Evolutionary conservation across 2,797 vertebrate species (phyloP).

Genomic region (Menidia menidia): DNA sequence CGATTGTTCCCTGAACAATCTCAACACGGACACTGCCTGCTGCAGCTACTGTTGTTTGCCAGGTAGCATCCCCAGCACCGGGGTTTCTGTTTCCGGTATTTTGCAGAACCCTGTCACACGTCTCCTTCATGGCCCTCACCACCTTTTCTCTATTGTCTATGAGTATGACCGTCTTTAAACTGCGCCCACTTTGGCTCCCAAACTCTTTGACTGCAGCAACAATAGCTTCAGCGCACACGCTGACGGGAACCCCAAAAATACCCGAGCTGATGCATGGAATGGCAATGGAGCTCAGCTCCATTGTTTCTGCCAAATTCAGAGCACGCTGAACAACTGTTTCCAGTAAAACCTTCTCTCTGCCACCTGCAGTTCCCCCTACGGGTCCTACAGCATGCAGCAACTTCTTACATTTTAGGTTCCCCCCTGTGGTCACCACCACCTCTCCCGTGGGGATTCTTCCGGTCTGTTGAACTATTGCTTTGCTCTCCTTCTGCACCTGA

Average conservation of each 20-base stretch:
- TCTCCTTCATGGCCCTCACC: conserved; percentile 59
- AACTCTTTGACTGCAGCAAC: conserved; percentile 65
- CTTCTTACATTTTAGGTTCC: conserved; percentile 63
- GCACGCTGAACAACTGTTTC: conserved; percentile 35
- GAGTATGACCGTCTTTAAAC: conserved; percentile 56
- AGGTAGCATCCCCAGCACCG: too few relatives aligned
- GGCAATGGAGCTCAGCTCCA: conserved; percentile 57
- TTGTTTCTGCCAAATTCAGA: conserved; percentile 52
- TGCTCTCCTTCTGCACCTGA: conserved; percentile 65
- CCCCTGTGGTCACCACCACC: conserved; percentile 59
- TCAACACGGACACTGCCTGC: conserved; percentile 42
- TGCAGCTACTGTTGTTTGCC: conserved; percentile 2
- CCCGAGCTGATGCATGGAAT: conserved; percentile 75
- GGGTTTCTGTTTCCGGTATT: not conserved
- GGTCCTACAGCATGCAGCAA: conserved; percentile 78
- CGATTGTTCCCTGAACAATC: conserved; percentile 61
- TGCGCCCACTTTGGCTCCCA: conserved; percentile 29
- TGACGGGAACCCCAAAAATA: conserved; percentile 51
- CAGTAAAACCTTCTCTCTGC: conserved; percentile 45
- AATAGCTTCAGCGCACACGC: conserved; percentile 67
- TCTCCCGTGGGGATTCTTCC: conserved; percentile 58
- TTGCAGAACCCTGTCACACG: conserved; percentile 53
- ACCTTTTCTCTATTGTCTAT: conserved; percentile 65
- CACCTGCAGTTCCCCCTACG: conserved; percentile 30
- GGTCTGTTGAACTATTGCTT: conserved; percentile 8